Evolutionary conservation across 1,140 invertebrate species (phyloP).

Genomic region (Dendroctonus ponderosae): DNA sequence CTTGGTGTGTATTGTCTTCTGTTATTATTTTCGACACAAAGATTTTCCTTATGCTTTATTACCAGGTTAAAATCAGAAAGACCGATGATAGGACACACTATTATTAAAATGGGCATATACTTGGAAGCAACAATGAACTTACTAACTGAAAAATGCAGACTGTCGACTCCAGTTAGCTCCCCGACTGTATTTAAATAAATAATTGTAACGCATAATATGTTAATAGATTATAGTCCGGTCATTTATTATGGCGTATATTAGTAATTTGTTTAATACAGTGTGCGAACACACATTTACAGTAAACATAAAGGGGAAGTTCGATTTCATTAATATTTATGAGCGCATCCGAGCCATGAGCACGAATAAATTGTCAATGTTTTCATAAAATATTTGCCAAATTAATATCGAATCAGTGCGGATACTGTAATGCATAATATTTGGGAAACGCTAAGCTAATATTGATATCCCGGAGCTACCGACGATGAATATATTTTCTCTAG

Average conservation of each 20-base stretch:
- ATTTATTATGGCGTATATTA: conserved; percentile 32
- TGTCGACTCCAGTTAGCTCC: too few species aligned
- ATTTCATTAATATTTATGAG: conserved; percentile 48
- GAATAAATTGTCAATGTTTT: conserved; percentile 49
- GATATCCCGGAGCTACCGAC: conserved; percentile 22
- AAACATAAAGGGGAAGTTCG: conserved; percentile 44
- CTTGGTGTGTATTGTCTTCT: too few species aligned
- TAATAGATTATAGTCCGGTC: conserved; percentile 19
- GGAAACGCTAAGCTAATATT: conserved; percentile 37
- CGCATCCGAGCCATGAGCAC: conserved; percentile 44
- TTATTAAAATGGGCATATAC: too few species aligned
- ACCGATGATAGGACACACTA: too few species aligned
- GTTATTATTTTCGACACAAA: too few species aligned
- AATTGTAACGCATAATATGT: conserved; percentile 13
- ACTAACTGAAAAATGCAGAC: too few species aligned
- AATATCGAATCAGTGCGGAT: conserved; percentile 46
- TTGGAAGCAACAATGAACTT: too few species aligned
- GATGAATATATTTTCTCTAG: conserved; percentile 15
- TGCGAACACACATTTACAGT: conserved; percentile 40
- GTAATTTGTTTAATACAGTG: conserved; percentile 40
- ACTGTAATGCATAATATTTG: conserved; percentile 45
- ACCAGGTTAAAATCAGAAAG: too few species aligned
- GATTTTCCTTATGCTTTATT: too few species aligned
- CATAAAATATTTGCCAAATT: conserved; percentile 49
- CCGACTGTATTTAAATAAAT: conserved; percentile 11